Evolutionary conservation across 2,888 invertebrate species (phyloP), one percentile per base, ranked within the genome.

Genomic region (Lydus trimaculatus): DNA sequence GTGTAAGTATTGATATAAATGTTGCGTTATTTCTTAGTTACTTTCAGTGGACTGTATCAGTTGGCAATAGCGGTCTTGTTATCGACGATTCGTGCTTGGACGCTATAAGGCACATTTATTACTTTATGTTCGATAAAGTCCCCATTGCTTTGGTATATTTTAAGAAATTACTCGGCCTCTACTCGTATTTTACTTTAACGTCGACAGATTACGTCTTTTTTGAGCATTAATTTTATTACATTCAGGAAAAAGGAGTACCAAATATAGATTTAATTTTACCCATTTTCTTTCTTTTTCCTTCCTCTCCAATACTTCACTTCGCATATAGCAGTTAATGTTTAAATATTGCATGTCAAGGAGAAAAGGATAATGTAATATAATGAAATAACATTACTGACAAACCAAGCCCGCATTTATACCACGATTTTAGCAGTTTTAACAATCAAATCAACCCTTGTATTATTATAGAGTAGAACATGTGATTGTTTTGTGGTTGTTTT

Each of bases 51-150:
- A 68, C 71, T 72, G 75, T 78, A 80, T 80, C 78, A 76, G 79
- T 78, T 75, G 74, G 79, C 76, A 80, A 78, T 80, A 75, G 75
- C 73, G 76, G 75, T 71, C 74, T 76, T 76, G 79, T 79, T 81
- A 82, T 83, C 80, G 81, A 78, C 78, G 78, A 76, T 83, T 81
- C 84, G 84, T 84, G 84, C 77, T 74, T 80, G 80, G 80, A 81
- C 80, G 78, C 83, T 81, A 83, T 84, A 83, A 83, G 79, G 80
- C 77, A 79, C 80, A 77, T 83, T 83, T 83, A 84, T 83, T 82
- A 81, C 82, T 80, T 77, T 77, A 79, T 80, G 79, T 82, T 81
- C 83, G 82, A 84, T 84, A 83, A 82, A 81, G 79, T 77, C 77
- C 75, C 81, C 81, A 77, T 77, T 76, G 76, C 76, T 79, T 76